phyloP scores from a whole-genome alignment of 2,113 vertebrate species.

The Podarcis muralis region DNA sequence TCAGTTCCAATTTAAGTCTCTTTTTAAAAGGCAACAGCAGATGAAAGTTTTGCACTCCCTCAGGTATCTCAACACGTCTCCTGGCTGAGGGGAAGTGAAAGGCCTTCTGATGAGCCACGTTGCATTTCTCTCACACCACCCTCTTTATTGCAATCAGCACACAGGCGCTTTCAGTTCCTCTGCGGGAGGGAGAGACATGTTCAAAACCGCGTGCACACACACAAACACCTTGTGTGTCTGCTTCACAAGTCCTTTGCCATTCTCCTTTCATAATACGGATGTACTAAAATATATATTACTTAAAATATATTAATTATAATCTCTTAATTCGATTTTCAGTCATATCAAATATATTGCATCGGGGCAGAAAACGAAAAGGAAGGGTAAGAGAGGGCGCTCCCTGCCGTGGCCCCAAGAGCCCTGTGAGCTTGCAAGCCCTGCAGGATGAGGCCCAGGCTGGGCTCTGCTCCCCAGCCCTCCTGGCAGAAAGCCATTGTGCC shows the following conservation, averaged over 20 bases:
- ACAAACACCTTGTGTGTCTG: slow-evolving; percentile 63
- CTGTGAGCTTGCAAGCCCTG: fast-evolving
- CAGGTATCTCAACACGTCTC: slow-evolving; percentile 66
- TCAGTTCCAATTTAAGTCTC: slow-evolving; percentile 78
- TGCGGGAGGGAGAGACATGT: slow-evolving; percentile 32
- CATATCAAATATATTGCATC: slow-evolving; percentile 74
- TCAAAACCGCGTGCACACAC: slow-evolving; percentile 53
- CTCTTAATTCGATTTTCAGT: slow-evolving; percentile 73
- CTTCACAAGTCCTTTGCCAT: slow-evolving; percentile 54
- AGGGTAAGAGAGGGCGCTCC: neutral
- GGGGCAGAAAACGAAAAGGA: slow-evolving; percentile 58
- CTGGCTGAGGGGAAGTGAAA: slow-evolving; percentile 45
- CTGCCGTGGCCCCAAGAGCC: neutral
- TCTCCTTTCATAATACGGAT: slow-evolving; percentile 53
- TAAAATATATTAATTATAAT: slow-evolving; percentile 86
- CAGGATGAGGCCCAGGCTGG: neutral
- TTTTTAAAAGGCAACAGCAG: slow-evolving; percentile 78
- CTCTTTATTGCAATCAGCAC: slow-evolving; percentile 77
- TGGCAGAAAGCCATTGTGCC: neutral
- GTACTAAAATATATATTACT: slow-evolving; percentile 86
- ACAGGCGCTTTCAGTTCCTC: slow-evolving; percentile 53
- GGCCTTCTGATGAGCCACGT: slow-evolving; percentile 61
- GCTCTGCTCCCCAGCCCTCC: neutral
- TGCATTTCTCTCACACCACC: slow-evolving; percentile 65
- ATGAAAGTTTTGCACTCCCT: slow-evolving; percentile 69